Evolutionary conservation across 1,140 invertebrate species (phyloP).

Genomic region (Solen grandis): DNA sequence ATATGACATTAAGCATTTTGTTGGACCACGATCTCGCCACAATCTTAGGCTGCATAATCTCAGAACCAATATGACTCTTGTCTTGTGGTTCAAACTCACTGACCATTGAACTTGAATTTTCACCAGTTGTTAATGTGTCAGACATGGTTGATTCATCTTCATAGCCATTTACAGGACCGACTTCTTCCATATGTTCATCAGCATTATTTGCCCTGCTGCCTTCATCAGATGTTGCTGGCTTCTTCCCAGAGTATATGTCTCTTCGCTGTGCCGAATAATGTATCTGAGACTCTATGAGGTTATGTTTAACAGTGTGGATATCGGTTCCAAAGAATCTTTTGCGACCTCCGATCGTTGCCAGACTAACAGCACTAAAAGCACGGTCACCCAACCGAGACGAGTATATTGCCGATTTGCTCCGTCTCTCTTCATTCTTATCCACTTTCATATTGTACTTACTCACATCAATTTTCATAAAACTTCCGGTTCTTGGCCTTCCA

Average conservation of each 20-base stretch:
- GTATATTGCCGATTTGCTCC: slow-evolving; percentile 38
- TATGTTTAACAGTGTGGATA: slow-evolving; percentile 46
- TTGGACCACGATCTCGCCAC: slow-evolving; percentile 47
- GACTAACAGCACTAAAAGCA: slow-evolving; percentile 5
- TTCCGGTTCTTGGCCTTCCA: slow-evolving; percentile 29
- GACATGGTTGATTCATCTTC: not conserved
- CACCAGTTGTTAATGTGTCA: not conserved
- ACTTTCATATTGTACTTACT: slow-evolving; percentile 51
- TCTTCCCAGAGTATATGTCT: slow-evolving; percentile 11
- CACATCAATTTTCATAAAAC: slow-evolving; percentile 54
- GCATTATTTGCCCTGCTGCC: not conserved
- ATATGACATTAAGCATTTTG: slow-evolving; percentile 44
- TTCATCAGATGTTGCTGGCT: not conserved
- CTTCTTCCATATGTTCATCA: not conserved
- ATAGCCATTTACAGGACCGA: not conserved
- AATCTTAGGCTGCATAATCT: slow-evolving; percentile 44
- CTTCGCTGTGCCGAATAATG: slow-evolving; percentile 38
- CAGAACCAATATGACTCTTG: slow-evolving; percentile 14
- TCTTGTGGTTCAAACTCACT: slow-evolving; percentile 8
- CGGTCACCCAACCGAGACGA: not conserved
- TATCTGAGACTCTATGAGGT: slow-evolving; percentile 32
- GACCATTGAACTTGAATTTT: not conserved
- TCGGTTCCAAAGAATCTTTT: slow-evolving; percentile 37
- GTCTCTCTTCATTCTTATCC: slow-evolving; percentile 9
- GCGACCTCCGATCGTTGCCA: not conserved